Conservation (phyloP, 2,888 invertebrate species). For the Leucoma salicis region DNA sequence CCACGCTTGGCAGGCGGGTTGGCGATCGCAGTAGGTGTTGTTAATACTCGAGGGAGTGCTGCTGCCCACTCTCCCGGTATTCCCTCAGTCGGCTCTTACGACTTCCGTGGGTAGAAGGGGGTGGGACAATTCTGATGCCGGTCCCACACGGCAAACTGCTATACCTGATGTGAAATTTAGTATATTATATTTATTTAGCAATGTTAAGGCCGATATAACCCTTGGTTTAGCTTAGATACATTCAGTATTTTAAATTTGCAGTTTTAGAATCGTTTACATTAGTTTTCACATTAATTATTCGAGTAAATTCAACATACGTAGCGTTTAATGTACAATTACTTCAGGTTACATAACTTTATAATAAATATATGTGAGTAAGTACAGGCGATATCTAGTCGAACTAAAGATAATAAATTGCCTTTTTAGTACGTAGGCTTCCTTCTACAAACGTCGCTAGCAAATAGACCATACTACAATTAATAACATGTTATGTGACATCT, state of each 20-base stretch:
- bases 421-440: slow-evolving; percentile 24
- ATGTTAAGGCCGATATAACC: slow-evolving; percentile 62
- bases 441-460: slow-evolving; percentile 27
- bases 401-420: slow-evolving; percentile 21
- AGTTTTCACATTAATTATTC: background rate
- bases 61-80: too few relatives aligned
- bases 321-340: background rate
- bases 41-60: too few relatives aligned
- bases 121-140: too few relatives aligned
- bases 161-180: background rate
- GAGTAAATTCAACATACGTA: background rate
- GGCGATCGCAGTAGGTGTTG: too few relatives aligned
- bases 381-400: slow-evolving; percentile 29
- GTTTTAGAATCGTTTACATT: background rate
- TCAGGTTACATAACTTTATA: background rate
- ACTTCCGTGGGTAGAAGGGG: too few relatives aligned
- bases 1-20: too few relatives aligned
- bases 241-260: slow-evolving; percentile 36
- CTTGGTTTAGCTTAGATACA: slow-evolving; percentile 44
- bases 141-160: too few relatives aligned
- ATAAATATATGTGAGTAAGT: background rate
- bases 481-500: slow-evolving; percentile 13
- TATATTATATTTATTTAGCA: slow-evolving; percentile 17
- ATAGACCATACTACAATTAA: slow-evolving; percentile 19
- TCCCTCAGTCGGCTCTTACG: too few relatives aligned